Evolutionary conservation across 2,888 invertebrate species (phyloP), one percentile per base, ranked within the genome.

Genomic region (Ectropis crepuscularia): DNA sequence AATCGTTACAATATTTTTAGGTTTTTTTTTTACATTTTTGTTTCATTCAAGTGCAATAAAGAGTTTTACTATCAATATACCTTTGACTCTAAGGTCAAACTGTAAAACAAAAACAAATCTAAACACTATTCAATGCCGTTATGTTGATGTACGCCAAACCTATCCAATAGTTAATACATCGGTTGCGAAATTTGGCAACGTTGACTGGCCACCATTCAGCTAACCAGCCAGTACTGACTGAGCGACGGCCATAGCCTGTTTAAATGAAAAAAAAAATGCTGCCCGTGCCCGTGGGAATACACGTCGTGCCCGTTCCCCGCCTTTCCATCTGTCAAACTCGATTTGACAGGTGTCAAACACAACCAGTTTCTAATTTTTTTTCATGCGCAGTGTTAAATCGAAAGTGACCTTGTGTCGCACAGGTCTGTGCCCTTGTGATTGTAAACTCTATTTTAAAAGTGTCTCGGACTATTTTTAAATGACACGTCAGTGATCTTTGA

Each of bases 131-230:
- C 36, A 6, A n/a, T n/a, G 49, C 42, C 57, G 47, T 49, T 49
- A 49, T 48, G 41, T 49, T 49, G 36, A 57, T 41, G 11, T 36
- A 57, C 41, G 36, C 10, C 49, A 49, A 16, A 49, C 10, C n/a
- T 39, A 43, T 5, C 63, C 61, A 71, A 64, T 58, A 66, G 65
- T 39, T 59, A 49, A 60, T 49, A 63, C 55, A 71, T 72, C 70
- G 68, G 81, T 89, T 89, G 88, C 80, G 89, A 85, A 89, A 90
- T 86, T 90, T 90, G 90, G 90, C 90, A 90, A 73, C 77, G 74
- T 61, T 69, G 75, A 79, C 83, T 88, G 89, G 90, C 70, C 11
- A 57, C 37, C 54, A 38, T 41, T 10, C 36, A 47, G 41, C 10
- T 74, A 10, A 42, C 53, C 9, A 10, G 51, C 61, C 75, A 78